Evolutionary conservation across 2,888 invertebrate species (phyloP).

Genomic region (Drosophila atroscutellata): DNA sequence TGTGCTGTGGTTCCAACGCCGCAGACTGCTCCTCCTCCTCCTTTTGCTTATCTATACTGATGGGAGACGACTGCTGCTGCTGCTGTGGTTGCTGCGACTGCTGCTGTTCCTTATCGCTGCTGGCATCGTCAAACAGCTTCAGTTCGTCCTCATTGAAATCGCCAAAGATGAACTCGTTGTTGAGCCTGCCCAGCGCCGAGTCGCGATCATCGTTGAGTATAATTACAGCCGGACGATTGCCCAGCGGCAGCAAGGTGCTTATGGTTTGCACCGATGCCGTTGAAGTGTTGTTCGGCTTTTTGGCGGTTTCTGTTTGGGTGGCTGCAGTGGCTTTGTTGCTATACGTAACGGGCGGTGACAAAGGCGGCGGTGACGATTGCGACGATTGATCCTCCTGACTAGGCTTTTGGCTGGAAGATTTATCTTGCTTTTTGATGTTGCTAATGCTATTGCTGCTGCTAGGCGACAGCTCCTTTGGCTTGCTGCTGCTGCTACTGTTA

Average conservation of each 20-base stretch:
- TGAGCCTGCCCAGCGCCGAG: constrained; percentile 84
- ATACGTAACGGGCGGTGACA: constrained; percentile 31
- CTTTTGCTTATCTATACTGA: constrained; percentile 1
- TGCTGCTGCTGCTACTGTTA: constrained; percentile 18
- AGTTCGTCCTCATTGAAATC: constrained; percentile 85
- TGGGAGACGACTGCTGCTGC: not conserved
- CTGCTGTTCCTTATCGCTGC: constrained; percentile 11
- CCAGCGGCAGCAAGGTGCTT: constrained; percentile 18
- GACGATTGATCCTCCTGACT: constrained; percentile 54
- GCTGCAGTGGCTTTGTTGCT: constrained; percentile 60
- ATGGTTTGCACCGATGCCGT: constrained; percentile 32
- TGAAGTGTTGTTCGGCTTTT: constrained; percentile 43
- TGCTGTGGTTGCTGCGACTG: not conserved
- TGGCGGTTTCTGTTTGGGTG: constrained; percentile 61
- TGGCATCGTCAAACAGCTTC: constrained; percentile 77
- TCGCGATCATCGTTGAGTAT: constrained; percentile 88
- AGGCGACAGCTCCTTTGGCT: constrained; percentile 59
- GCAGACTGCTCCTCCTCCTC: not conserved
- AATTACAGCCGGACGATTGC: constrained; percentile 88
- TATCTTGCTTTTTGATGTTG: constrained; percentile 31
- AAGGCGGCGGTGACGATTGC: constrained; percentile 1
- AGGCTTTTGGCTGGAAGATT: constrained; percentile 26
- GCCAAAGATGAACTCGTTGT: constrained; percentile 90
- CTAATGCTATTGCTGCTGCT: constrained; percentile 32
- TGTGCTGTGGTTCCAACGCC: constrained; percentile 6